Conservation (phyloP, 2,797 vertebrate species). For the Falco novaeseelandiae region DNA sequence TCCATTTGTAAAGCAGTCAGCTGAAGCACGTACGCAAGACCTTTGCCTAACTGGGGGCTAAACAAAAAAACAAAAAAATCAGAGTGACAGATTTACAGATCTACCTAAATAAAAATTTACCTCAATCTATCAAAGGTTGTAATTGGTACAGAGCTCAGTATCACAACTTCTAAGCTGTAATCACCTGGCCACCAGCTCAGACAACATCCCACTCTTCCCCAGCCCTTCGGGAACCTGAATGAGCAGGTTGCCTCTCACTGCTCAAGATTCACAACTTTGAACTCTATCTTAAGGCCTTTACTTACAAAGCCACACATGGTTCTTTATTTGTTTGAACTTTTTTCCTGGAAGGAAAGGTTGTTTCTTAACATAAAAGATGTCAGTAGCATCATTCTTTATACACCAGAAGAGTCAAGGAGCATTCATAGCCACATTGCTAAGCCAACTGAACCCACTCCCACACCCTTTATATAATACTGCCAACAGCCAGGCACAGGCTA, state of each 20-base stretch:
- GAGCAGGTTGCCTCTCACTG: background rate
- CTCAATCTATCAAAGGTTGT: background rate
- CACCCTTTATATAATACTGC: background rate
- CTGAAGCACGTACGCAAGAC: background rate
- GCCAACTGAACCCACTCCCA: accelerated
- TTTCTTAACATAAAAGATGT: background rate
- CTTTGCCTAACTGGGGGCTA: background rate
- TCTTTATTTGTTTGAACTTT: background rate
- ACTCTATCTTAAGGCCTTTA: background rate
- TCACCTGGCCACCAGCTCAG: background rate
- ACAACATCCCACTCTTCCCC: background rate
- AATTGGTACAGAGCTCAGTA: background rate
- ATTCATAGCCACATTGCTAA: background rate
- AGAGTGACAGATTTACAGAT: background rate
- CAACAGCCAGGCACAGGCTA: background rate
- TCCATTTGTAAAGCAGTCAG: background rate
- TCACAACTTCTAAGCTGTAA: background rate
- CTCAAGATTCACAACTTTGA: background rate
- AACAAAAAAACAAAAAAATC: background rate
- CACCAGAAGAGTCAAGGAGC: background rate
- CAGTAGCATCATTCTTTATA: background rate
- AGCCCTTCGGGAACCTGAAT: background rate
- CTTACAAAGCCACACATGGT: background rate
- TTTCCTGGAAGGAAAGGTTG: background rate
- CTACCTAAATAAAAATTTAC: background rate